Evolutionary conservation across 2,113 vertebrate genomes (phyloP), one percentile per base, ranked within the genome.

Genomic region (Sorex araneus): DNA sequence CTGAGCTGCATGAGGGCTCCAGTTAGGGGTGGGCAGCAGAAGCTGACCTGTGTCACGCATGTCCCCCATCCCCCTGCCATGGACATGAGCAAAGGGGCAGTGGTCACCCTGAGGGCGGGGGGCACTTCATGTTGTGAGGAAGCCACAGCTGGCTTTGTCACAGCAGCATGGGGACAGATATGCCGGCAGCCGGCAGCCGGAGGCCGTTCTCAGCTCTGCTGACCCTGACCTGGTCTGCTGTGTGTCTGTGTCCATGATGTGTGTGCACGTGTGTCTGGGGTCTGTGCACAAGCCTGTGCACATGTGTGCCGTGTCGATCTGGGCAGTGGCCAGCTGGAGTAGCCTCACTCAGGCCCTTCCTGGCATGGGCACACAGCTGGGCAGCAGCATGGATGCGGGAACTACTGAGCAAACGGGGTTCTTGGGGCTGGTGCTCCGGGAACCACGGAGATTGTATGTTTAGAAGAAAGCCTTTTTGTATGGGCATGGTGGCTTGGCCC

Each of bases 391-490:
- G 97, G 98, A 97, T 96, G 97, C 98, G 97, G 98, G 98, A 99
- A 99, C 99, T 99, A 99, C 99, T 99, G 99, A 99, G 98, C 97
- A 97, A 98, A 98, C 96, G 97, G 97, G 66, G 97, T 97, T 97
- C 97, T 98, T 73, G 97, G 98, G 98, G 97, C 97, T 97, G 98
- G 97, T 98, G 98, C 98, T 98, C 98, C 98, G 98, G 99, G 99
- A 99, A 98, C 98, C 98, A 97, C 97, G 96, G 98, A 97, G 98
- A 67, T 98, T 98, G 97, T 98, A 98, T 98, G 98, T 99, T 98
- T 97, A 97, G 98, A 98, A 98, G 97, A 80, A 97, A 98, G 98
- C 98, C 97, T 98, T 97, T 98, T 98, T 98, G 98, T 98, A 97
- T 98, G 97, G 97, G 97, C 97, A 96, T 97, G 97, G 98, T 97